Evolutionary conservation across 1,140 invertebrate species (phyloP), one percentile per base, ranked within the genome.

Genomic region (Brachionus calyciflorus): DNA sequence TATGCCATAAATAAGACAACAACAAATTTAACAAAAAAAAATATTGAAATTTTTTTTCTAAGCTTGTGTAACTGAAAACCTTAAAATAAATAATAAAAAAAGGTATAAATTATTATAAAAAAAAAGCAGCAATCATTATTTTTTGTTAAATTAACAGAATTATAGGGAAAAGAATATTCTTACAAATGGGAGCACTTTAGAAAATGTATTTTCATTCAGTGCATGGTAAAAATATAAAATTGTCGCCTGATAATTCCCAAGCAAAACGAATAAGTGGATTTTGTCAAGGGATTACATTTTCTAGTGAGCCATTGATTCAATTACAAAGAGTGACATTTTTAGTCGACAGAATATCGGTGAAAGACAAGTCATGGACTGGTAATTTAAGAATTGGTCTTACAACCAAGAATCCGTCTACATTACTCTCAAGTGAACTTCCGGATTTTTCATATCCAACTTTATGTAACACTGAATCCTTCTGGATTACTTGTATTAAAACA

Each of bases 331-430:
- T 76, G 3, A 76, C 49, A 46, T 73, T 83, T 19, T 81, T 81
- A 41, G 19, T 86, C 1, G 80, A 84, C 53, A 51, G 85, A 26
- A 33, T 37, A 19, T n/a, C 55, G 7, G 12, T 79, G 78, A 1
- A 80, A 78, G 24, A 79, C 79, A 5, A 63, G 77, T 17, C 78
- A 81, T 86, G 85, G 85, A 85, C 81, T 60, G 85, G 85, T 6
- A 82, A 80, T 6, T 55, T 86, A n/a, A 78, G 84, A 5, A 70
- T 86, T 14, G 85, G 85, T 9, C 78, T 86, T 6, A 85, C 84
- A 2, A 60, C 81, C 0, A 49, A 80, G 14, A 81, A 86, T 78
- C 85, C 85, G 2, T 68, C 51, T 5, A 80, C 78, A 19, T 57
- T 84, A 10, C 57, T 55, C 3, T 55, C 60, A 6, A 70, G 73